A percentile compares a stretch with the other conserved stretches of the same genome.
These are phyloP conservation scores for Phyllotis vaccarum DNA, from an alignment of 2,797 vertebrate genomes.

Conservation along the genomic window DNA sequence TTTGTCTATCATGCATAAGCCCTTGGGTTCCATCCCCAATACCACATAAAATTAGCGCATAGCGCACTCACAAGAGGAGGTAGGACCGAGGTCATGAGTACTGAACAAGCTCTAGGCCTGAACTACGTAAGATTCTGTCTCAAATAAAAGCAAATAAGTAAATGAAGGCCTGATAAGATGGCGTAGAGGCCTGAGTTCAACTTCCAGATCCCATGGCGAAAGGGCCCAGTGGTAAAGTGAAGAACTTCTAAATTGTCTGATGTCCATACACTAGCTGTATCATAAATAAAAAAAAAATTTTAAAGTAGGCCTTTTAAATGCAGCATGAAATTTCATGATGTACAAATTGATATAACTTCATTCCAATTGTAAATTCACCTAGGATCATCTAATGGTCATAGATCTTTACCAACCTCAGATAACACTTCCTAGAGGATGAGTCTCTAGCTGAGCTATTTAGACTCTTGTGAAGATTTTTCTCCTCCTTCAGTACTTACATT, in stretches of 20 bases:
- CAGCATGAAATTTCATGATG: neutral
- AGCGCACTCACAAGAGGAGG: neutral
- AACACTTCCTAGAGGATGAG: neutral
- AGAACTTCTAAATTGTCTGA: neutral
- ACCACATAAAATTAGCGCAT: neutral
- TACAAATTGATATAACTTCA: neutral
- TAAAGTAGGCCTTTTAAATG: neutral
- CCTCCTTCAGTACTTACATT: neutral
- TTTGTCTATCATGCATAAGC: neutral
- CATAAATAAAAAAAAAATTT: neutral
- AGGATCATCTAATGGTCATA: neutral
- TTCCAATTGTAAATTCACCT: neutral
- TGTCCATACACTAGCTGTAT: too few relatives aligned
- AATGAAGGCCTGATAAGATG: neutral
- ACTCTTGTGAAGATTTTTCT: neutral
- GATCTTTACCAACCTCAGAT: neutral
- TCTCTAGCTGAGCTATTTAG: neutral
- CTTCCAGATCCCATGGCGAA: too few relatives aligned
- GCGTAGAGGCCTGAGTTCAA: neutral
- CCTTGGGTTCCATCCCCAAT: neutral
- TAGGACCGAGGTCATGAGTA: neutral
- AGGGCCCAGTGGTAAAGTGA: neutral
- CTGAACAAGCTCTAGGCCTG: neutral
- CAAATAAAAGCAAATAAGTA: neutral
- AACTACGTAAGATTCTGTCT: neutral